Conservation (phyloP, 2,888 invertebrate genomes). For the Lysandra bellargus region DNA sequence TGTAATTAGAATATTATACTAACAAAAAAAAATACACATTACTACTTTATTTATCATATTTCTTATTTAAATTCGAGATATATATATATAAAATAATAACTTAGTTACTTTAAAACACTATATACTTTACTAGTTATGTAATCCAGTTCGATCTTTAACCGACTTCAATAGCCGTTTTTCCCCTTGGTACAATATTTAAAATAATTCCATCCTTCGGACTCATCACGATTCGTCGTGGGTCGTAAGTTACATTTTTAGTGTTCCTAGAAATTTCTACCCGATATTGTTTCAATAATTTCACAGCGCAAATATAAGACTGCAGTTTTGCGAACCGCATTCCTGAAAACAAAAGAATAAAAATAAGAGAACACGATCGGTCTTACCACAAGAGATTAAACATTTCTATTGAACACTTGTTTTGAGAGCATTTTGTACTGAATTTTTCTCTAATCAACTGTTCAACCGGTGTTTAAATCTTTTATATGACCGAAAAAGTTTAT, state of each 20-base stretch:
- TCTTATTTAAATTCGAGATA: too few species aligned
- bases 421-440: too few species aligned
- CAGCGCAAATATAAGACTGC: slow-evolving; percentile 48
- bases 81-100: not conserved
- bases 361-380: slow-evolving; percentile 38
- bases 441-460: too few species aligned
- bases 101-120: not conserved
- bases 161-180: not conserved
- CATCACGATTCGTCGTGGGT: slow-evolving; percentile 24
- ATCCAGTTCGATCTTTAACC: not conserved
- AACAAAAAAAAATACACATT: too few species aligned
- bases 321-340: slow-evolving; percentile 55
- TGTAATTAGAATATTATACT: too few species aligned
- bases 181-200: slow-evolving; percentile 14
- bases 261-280: slow-evolving; percentile 47
- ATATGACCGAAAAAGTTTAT: too few species aligned
- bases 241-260: slow-evolving; percentile 37
- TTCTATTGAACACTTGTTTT: too few species aligned
- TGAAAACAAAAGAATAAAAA: slow-evolving; percentile 41
- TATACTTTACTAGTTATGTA: not conserved
- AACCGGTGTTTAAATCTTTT: too few species aligned
- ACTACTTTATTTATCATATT: too few species aligned
- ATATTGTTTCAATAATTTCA: slow-evolving; percentile 49
- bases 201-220: slow-evolving; percentile 19
- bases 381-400: too few species aligned